Percentiles rank a stretch among this genome's conserved stretches.
Evolutionary conservation across 2,113 vertebrate species (phyloP).

Genomic region (Tympanuchus pallidicinctus): DNA sequence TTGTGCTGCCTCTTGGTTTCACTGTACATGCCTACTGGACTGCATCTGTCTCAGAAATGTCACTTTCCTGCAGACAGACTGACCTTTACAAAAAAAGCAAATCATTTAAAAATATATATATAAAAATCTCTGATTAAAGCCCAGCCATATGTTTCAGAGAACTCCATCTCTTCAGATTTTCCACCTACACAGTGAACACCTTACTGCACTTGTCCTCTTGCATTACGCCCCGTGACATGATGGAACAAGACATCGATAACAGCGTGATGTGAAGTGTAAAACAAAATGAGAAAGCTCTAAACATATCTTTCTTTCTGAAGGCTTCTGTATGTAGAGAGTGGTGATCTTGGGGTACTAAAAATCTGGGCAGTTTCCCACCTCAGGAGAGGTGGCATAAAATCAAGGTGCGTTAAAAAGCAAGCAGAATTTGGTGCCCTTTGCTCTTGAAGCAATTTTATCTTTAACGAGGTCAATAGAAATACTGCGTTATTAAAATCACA

Average conservation of each 20-base stretch:
- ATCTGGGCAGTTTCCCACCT: rapidly evolving
- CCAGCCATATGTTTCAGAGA: not conserved
- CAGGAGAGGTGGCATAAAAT: not conserved
- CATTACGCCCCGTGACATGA: not conserved
- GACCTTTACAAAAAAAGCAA: not conserved
- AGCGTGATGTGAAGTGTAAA: slow-evolving; percentile 11
- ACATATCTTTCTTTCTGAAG: not conserved
- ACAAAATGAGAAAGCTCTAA: slow-evolving; percentile 4
- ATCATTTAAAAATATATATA: not conserved
- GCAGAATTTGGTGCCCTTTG: rapidly evolving
- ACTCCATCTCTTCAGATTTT: not conserved
- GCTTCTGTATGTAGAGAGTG: not conserved
- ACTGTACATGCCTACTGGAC: not conserved
- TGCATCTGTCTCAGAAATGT: not conserved
- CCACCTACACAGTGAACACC: not conserved
- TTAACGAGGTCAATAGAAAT: not conserved
- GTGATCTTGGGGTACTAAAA: not conserved
- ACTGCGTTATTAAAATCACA: not conserved
- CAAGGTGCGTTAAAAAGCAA: not conserved
- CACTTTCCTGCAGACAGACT: not conserved
- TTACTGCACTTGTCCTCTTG: not conserved
- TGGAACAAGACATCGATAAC: slow-evolving; percentile 1
- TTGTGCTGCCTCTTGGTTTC: not conserved
- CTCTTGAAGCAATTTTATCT: not conserved
- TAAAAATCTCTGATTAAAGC: not conserved